phyloP scores from a whole-genome alignment of 35 echinoderm and acorn worm species.

The Diadema setosum region DNA sequence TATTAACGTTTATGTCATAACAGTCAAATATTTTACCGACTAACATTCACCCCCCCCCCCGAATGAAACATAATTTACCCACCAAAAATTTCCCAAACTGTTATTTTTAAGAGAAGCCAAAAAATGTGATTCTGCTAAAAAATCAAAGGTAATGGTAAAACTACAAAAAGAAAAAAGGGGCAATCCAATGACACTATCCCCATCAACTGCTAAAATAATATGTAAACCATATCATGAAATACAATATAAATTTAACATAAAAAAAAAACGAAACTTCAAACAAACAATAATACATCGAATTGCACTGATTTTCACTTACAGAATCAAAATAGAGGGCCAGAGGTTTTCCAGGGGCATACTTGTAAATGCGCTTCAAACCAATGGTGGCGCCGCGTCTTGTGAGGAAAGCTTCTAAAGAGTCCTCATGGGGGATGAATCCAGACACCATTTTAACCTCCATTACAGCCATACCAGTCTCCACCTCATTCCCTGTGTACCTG shows the following conservation, averaged over 20 bases:
- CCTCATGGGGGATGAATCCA: background rate
- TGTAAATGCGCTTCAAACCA: conserved; percentile 17
- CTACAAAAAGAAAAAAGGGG: background rate
- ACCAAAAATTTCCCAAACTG: too few species aligned
- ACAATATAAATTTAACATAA: too few species aligned
- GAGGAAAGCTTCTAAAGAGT: background rate
- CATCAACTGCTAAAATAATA: too few species aligned
- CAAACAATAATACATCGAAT: background rate
- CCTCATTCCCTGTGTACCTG: background rate
- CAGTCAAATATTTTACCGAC: too few species aligned
- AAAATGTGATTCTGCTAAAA: background rate
- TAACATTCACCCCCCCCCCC: too few species aligned
- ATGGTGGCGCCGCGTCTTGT: background rate
- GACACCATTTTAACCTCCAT: conserved; percentile 42
- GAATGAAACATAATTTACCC: too few species aligned
- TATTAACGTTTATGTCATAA: too few species aligned
- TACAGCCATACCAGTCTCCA: background rate
- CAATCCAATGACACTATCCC: too few species aligned
- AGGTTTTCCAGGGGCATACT: background rate
- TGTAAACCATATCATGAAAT: too few species aligned
- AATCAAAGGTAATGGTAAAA: background rate
- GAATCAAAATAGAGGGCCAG: conserved; percentile 27
- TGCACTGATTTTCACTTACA: background rate
- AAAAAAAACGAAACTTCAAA: background rate
- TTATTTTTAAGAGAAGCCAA: too few species aligned